Conservation (phyloP, 2,113 vertebrate genomes). For the Chroicocephalus ridibundus region DNA sequence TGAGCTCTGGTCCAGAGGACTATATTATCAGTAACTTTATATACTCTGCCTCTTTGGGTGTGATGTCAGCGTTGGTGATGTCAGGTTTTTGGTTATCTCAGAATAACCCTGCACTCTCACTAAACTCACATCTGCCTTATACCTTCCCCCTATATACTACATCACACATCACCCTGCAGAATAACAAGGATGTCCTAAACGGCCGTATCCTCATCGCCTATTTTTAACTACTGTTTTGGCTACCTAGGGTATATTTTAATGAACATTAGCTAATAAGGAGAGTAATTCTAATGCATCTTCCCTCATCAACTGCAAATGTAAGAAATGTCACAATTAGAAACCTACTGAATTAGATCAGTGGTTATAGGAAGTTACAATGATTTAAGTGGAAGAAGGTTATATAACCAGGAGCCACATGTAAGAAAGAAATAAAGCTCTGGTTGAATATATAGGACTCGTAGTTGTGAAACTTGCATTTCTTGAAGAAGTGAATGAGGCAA, state of each 20-base stretch:
- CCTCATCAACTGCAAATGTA: not conserved
- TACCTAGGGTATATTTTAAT: not conserved
- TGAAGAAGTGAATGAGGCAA: not conserved
- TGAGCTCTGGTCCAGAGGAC: not conserved
- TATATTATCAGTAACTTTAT: not conserved
- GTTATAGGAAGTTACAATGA: not conserved
- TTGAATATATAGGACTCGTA: not conserved
- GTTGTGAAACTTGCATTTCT: not conserved
- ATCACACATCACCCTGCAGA: not conserved
- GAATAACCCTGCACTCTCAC: not conserved
- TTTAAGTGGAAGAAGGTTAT: not conserved
- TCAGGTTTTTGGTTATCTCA: not conserved
- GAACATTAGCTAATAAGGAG: not conserved
- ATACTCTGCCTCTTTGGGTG: not conserved
- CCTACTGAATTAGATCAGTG: not conserved
- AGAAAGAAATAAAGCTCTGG: not conserved
- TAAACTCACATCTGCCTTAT: not conserved
- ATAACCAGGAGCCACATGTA: not conserved
- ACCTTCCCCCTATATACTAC: not conserved
- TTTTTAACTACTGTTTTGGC: not conserved
- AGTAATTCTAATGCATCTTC: not conserved
- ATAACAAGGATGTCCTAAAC: not conserved
- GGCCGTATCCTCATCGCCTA: rapidly evolving
- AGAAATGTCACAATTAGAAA: not conserved
- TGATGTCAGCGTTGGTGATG: not conserved